Evolutionary conservation across 92 coral and sea anemone genomes (phyloP).

Genomic region (Scolanthus callimorphus): DNA sequence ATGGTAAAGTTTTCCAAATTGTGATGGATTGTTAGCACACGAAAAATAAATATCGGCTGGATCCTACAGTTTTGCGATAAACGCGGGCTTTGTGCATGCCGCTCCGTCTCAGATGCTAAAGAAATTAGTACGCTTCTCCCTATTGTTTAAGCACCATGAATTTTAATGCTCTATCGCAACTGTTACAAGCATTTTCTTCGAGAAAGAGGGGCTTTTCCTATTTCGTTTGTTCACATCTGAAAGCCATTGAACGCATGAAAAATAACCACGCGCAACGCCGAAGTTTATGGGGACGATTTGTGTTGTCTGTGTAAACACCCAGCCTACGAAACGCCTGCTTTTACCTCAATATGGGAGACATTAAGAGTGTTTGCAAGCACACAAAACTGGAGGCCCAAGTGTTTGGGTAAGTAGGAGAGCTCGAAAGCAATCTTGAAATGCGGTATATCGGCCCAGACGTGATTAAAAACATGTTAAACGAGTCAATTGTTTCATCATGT

Average conservation of each 20-base stretch:
- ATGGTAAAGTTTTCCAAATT: neutral
- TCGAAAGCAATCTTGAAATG: no score
- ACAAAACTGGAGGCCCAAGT: no score
- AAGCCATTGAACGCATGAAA: constrained; percentile 28
- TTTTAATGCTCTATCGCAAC: neutral
- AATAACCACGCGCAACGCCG: constrained; percentile 30
- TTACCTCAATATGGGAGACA: no score
- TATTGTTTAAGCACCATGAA: constrained; percentile 1
- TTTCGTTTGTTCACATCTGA: constrained; percentile 10
- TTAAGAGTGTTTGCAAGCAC: no score
- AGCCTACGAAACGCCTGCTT: no score
- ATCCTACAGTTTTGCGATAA: constrained; percentile 44
- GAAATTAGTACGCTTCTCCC: constrained; percentile 39
- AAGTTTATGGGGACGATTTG: no score
- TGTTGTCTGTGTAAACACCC: no score
- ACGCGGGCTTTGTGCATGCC: constrained; percentile 72
- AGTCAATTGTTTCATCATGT: constrained; percentile 28
- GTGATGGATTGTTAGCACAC: constrained; percentile 39
- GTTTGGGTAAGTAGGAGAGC: no score
- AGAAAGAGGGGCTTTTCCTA: neutral
- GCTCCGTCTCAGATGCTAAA: constrained; percentile 68
- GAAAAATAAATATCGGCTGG: constrained; percentile 65
- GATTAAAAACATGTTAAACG: constrained; percentile 43
- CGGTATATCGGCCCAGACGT: constrained; percentile 17
- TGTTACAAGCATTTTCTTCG: neutral